phyloP scores from a whole-genome alignment of 2,888 invertebrate species.

The Anodontia alba region DNA sequence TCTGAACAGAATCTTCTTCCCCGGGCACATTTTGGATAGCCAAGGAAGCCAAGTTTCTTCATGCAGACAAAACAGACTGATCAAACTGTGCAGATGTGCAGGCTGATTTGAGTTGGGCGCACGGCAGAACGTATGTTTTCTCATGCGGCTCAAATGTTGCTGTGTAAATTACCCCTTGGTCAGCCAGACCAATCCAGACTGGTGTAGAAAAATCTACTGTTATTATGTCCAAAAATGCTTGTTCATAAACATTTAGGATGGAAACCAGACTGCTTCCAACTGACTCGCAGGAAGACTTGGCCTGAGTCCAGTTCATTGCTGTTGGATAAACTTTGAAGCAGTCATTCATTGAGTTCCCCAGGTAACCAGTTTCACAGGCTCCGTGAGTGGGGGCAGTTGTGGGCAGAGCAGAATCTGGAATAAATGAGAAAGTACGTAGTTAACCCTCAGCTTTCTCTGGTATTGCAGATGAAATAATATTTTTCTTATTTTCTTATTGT shows the following conservation, averaged over 20 bases:
- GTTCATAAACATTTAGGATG: slow-evolving; percentile 51
- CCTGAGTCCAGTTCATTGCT: slow-evolving; percentile 58
- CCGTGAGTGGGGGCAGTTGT: slow-evolving; percentile 15
- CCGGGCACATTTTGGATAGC: too few species aligned
- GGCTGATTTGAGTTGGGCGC: too few species aligned
- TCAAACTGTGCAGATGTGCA: too few species aligned
- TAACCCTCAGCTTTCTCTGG: too few species aligned
- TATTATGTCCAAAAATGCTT: slow-evolving; percentile 50
- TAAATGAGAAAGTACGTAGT: too few species aligned
- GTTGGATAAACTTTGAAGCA: slow-evolving; percentile 40
- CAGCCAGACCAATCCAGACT: slow-evolving; percentile 55
- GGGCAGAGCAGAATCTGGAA: slow-evolving; percentile 1
- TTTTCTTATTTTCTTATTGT: too few species aligned
- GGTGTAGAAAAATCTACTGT: slow-evolving; percentile 29
- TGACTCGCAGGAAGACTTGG: slow-evolving; percentile 45
- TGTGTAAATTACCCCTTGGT: slow-evolving; percentile 33
- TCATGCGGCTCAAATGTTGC: too few species aligned
- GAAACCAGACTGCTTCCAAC: slow-evolving; percentile 46
- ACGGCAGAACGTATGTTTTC: too few species aligned
- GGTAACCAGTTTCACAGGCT: slow-evolving; percentile 39
- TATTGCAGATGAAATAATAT: too few species aligned
- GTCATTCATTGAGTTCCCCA: slow-evolving; percentile 34
- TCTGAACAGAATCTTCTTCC: too few species aligned
- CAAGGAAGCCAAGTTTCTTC: too few species aligned
- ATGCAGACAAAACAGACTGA: too few species aligned